A percentile compares a stretch with the other conserved stretches of the same genome.
phyloP scores from a whole-genome alignment of 2,113 vertebrate genomes.

The Atractosteus spatula region DNA sequence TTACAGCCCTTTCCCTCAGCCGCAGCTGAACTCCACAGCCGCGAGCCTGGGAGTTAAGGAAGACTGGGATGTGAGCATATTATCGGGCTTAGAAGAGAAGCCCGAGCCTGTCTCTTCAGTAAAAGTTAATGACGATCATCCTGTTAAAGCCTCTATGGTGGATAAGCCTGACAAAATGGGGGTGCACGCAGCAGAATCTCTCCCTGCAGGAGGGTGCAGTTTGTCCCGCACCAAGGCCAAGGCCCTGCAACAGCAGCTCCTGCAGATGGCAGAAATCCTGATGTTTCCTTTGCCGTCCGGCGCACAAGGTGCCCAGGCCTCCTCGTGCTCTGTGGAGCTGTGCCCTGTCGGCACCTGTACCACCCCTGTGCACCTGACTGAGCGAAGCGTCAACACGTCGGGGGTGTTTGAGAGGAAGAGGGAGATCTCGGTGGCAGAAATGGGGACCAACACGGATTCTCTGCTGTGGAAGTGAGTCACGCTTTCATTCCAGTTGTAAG shows the following conservation, averaged over 20 bases:
- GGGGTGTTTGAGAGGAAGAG: constrained; percentile 52
- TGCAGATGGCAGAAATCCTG: constrained; percentile 61
- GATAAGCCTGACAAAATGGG: constrained; percentile 22
- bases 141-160: background rate
- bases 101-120: background rate
- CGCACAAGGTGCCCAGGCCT: constrained; percentile 20
- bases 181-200: background rate
- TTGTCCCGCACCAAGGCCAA: constrained; percentile 11
- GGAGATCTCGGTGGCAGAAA: constrained; percentile 48
- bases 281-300: constrained; percentile 56
- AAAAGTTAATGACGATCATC: too few relatives aligned
- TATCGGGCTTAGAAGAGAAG: background rate
- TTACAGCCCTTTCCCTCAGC: constrained; percentile 56
- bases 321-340: constrained; percentile 12
- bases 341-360: constrained; percentile 52
- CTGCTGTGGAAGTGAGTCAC: constrained; percentile 67
- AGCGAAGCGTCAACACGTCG: constrained; percentile 63
- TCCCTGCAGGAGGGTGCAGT: constrained; percentile 26
- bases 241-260: constrained; percentile 64
- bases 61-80: constrained; percentile 13
- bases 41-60: constrained; percentile 13
- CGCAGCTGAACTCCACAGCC: constrained; percentile 61
- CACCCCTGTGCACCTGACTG: constrained; percentile 33
- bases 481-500: background rate
- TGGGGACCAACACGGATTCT: constrained; percentile 60